Evolutionary conservation across 2,888 invertebrate species (phyloP).

Genomic region (Chrysina gloriosa): DNA sequence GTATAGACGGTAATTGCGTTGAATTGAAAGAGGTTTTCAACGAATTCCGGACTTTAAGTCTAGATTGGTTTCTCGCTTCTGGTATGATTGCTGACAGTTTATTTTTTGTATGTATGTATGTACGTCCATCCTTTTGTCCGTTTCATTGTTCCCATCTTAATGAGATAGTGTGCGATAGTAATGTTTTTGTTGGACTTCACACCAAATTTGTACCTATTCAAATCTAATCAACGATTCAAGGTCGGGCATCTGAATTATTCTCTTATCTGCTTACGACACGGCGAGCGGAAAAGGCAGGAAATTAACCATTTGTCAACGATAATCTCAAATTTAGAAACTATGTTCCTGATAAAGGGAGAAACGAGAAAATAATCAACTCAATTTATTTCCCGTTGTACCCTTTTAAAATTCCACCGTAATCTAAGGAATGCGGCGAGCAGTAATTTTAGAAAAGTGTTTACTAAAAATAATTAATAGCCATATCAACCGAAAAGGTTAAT

Average conservation of each 20-base stretch:
- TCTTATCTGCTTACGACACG: background rate
- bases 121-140: background rate
- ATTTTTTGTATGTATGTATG: background rate
- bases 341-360: background rate
- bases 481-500: constrained; percentile 5
- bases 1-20: background rate
- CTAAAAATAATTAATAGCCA: constrained; percentile 13
- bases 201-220: no score
- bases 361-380: background rate
- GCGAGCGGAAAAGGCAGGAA: no score
- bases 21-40: background rate
- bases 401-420: constrained; percentile 19
- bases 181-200: no score
- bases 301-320: no score
- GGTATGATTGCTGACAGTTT: background rate
- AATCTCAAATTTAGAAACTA: constrained; percentile 13
- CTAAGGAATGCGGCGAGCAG: constrained; percentile 3
- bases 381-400: constrained; percentile 9
- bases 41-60: background rate
- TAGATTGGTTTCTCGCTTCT: background rate
- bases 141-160: no score
- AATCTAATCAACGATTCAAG: no score
- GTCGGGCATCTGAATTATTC: no score
- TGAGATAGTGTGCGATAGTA: no score
- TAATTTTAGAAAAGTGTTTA: background rate